A percentile compares a stretch with the other conserved stretches of the same genome.
These are phyloP conservation scores for Caenorhabditis tropicalis DNA, from an alignment of 1,140 invertebrate genomes.

Conservation along the genomic window DNA sequence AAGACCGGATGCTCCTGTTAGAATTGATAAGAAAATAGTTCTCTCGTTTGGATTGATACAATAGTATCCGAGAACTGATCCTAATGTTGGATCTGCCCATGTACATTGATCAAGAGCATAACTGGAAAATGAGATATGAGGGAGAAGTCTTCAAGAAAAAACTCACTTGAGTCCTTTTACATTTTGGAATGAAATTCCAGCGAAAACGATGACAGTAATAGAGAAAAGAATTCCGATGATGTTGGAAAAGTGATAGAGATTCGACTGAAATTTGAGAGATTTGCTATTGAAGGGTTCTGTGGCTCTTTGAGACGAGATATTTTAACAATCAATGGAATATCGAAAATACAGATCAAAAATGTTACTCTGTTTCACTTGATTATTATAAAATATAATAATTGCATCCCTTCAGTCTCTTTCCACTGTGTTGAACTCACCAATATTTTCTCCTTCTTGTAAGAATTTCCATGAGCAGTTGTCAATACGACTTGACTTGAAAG, in stretches of 20 bases:
- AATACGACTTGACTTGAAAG: constrained; percentile 35
- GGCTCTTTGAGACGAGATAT: no score
- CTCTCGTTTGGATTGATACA: constrained; percentile 23
- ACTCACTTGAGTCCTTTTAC: background rate
- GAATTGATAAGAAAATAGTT: constrained; percentile 5
- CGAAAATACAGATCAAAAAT: no score
- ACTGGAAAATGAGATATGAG: background rate
- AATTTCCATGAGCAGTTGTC: background rate
- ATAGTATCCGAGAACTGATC: background rate
- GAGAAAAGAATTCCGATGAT: background rate
- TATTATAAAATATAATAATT: no score
- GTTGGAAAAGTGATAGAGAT: constrained; percentile 1
- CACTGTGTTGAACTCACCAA: no score
- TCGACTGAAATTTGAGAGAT: background rate
- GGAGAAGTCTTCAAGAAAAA: background rate
- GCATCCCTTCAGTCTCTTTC: no score
- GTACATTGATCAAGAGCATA: background rate
- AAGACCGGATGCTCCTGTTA: background rate
- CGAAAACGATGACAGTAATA: background rate
- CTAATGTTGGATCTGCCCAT: background rate
- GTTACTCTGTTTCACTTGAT: no score
- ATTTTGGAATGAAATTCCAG: background rate
- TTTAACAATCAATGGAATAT: no score
- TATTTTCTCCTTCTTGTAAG: background rate
- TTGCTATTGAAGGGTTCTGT: no score